Percentiles rank a stretch among this genome's conserved stretches.
Evolutionary conservation across 2,888 invertebrate species (phyloP).

Genomic region (Lasioglossum oenotherae): DNA sequence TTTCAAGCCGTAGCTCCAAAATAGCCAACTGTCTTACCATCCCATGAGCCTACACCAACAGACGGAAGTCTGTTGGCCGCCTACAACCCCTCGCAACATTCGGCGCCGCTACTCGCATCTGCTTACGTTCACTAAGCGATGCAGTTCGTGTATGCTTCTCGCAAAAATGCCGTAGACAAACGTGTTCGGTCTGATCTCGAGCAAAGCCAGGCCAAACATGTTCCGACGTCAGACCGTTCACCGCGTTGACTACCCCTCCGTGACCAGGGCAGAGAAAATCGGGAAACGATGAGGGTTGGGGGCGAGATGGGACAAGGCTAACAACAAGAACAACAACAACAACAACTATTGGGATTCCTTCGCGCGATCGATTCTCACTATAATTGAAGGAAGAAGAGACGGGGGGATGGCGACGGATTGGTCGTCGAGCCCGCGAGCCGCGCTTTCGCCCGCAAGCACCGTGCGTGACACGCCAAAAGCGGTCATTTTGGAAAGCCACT

Average conservation of each 20-base stretch:
- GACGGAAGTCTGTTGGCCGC: background rate
- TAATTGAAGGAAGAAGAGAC: slow-evolving; percentile 54
- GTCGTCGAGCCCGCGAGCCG: slow-evolving; percentile 49
- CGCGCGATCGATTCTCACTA: slow-evolving; percentile 69
- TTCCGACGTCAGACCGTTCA: background rate
- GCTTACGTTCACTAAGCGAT: background rate
- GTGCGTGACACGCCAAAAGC: slow-evolving; percentile 81
- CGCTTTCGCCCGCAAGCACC: slow-evolving; percentile 77
- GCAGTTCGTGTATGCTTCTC: too few species aligned
- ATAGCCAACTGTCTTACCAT: background rate
- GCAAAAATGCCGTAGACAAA: background rate
- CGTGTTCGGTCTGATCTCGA: background rate
- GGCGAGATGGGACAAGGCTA: background rate
- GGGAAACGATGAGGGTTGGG: background rate
- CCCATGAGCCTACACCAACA: background rate
- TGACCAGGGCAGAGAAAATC: background rate
- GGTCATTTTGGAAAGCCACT: slow-evolving; percentile 81
- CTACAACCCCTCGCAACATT: background rate
- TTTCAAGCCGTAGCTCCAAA: background rate
- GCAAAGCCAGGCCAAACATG: background rate
- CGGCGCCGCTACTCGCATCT: slow-evolving; percentile 1
- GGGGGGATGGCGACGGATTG: slow-evolving; percentile 5
- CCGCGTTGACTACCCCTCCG: slow-evolving; percentile 23
- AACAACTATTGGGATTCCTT: slow-evolving; percentile 43
- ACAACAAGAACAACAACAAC: background rate